A percentile compares a stretch with the other conserved stretches of the same genome.
Conservation (phyloP, 2,888 invertebrate genomes). For the Pyrrhia umbra region DNA sequence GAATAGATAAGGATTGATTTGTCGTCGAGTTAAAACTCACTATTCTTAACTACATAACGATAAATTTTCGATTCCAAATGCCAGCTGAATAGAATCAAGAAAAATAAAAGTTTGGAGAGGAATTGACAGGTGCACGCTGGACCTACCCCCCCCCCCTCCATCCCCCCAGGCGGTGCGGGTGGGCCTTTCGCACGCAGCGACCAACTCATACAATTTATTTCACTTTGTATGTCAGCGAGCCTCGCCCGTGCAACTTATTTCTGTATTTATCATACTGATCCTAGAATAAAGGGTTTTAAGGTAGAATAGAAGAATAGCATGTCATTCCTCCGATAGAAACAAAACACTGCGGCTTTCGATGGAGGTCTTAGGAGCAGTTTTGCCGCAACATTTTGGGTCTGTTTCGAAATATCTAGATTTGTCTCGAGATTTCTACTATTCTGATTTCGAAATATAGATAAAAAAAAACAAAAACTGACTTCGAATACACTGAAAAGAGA, state of each 20-base stretch:
- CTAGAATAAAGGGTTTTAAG: slow-evolving; percentile 34
- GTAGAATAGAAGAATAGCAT: slow-evolving; percentile 8
- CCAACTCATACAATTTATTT: slow-evolving; percentile 78
- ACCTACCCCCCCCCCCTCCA: too few relatives aligned
- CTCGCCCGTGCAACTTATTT: slow-evolving; percentile 41
- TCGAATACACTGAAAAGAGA: too few relatives aligned
- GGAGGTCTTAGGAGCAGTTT: not conserved
- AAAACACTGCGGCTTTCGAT: slow-evolving; percentile 1
- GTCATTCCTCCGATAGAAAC: slow-evolving; percentile 12
- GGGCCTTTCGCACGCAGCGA: slow-evolving; percentile 70
- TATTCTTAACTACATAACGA: slow-evolving; percentile 43
- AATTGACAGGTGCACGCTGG: slow-evolving; percentile 71
- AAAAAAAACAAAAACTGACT: too few relatives aligned
- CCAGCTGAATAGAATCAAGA: slow-evolving; percentile 59
- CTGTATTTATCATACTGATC: slow-evolving; percentile 44
- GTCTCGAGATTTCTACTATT: too few relatives aligned
- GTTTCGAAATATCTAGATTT: too few relatives aligned
- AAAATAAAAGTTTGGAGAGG: slow-evolving; percentile 67
- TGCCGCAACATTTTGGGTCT: too few relatives aligned
- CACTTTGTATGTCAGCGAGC: slow-evolving; percentile 75
- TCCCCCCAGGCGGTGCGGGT: not conserved
- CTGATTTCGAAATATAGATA: too few relatives aligned
- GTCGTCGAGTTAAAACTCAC: slow-evolving; percentile 46
- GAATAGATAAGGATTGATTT: slow-evolving; percentile 54
- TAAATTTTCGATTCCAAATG: slow-evolving; percentile 56